Percentiles rank a stretch among this genome's conserved stretches.
These are phyloP conservation scores for Anolis sagrei DNA, from an alignment of 2,113 vertebrate genomes.

Conservation along the genomic window DNA sequence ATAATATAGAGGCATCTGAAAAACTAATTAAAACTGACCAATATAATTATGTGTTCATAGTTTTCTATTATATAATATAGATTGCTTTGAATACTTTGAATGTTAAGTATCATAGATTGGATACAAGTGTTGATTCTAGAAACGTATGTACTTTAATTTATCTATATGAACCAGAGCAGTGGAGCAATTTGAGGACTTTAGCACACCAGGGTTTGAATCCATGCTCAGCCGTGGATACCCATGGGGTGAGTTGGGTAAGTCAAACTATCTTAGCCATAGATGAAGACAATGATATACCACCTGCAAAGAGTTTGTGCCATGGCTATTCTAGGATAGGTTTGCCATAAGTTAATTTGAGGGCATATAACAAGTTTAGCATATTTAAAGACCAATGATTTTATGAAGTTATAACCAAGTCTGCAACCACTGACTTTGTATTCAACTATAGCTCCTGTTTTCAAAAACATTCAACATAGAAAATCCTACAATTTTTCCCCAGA, in stretches of 20 bases:
- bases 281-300: too few species aligned
- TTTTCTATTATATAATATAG: neutral
- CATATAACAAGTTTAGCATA: neutral
- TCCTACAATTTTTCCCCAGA: neutral
- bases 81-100: neutral
- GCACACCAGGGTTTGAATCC: too few species aligned
- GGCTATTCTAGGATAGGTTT: too few species aligned
- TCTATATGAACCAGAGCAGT: too few species aligned
- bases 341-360: too few species aligned
- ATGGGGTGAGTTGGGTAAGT: too few species aligned
- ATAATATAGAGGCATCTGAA: neutral
- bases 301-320: too few species aligned
- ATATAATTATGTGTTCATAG: neutral
- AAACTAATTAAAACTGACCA: too few species aligned
- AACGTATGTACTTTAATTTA: too few species aligned
- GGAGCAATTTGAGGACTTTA: too few species aligned
- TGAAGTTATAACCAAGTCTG: neutral
- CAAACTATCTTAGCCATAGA: too few species aligned
- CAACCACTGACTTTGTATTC: neutral
- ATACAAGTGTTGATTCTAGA: neutral
- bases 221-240: too few species aligned
- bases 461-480: neutral
- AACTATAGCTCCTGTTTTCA: neutral
- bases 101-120: neutral
- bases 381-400: neutral